Evolutionary conservation across 53 echinoderm and acorn worm genomes (phyloP).

Genomic region (Patiria pectinifera): DNA sequence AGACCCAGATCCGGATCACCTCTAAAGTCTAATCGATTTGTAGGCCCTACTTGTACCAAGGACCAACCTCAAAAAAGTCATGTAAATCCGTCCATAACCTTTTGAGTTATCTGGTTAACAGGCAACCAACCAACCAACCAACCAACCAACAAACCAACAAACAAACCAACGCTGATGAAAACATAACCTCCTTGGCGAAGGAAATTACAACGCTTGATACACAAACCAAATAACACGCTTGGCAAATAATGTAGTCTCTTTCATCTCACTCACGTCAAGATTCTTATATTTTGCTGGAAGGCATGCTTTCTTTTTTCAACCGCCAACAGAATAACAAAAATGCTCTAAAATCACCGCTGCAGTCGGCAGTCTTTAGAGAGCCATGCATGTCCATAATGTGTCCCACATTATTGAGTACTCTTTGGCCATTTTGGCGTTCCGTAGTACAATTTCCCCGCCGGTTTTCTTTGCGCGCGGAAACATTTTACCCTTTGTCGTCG

Average conservation of each 20-base stretch:
- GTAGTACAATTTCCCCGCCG: constrained; percentile 9
- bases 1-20: too few species aligned
- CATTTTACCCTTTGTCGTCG: constrained; percentile 15
- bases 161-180: too few species aligned
- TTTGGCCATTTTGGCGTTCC: background rate
- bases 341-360: background rate
- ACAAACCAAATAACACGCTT: background rate
- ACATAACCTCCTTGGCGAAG: too few species aligned
- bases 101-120: too few species aligned
- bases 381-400: background rate
- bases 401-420: background rate
- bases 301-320: background rate
- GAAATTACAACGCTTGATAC: background rate
- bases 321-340: background rate
- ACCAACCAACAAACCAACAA: too few species aligned
- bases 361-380: background rate
- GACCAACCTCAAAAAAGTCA: too few species aligned
- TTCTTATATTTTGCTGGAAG: constrained; percentile 25
- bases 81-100: too few species aligned
- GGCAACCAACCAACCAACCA: too few species aligned
- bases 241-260: background rate
- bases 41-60: too few species aligned
- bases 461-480: background rate
- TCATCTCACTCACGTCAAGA: background rate
- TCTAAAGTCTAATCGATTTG: too few species aligned